Conservation (phyloP, 2,888 invertebrate species). For the Leuctra nigra region DNA sequence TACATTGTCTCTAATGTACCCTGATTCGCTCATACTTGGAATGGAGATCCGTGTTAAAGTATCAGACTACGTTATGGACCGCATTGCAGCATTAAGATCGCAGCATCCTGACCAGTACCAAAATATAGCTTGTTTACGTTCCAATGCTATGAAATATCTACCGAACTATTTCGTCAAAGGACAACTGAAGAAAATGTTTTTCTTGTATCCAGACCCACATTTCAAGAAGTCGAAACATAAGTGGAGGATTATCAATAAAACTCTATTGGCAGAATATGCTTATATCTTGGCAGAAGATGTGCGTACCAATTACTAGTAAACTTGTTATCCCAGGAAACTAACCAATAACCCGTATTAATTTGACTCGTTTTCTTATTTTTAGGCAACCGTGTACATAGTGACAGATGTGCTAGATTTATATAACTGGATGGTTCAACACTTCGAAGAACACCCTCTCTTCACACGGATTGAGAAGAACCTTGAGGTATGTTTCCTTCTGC, state of each 20-base stretch:
- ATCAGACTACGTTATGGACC: conserved; percentile 94
- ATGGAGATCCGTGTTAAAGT: conserved; percentile 98
- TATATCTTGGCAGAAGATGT: conserved; percentile 82
- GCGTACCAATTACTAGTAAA: conserved; percentile 35
- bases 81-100: conserved; percentile 77
- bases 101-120: conserved; percentile 70
- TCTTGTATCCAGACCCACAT: conserved; percentile 98
- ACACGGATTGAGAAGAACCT: conserved; percentile 63
- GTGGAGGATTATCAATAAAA: conserved; percentile 95
- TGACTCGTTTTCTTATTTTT: conserved; percentile 33
- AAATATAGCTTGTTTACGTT: conserved; percentile 91
- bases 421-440: conserved; percentile 94
- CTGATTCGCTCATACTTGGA: conserved; percentile 81
- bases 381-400: conserved; percentile 91
- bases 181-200: conserved; percentile 96
- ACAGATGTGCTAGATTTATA: conserved; percentile 97
- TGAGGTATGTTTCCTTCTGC: conserved; percentile 28
- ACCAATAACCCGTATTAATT: not conserved
- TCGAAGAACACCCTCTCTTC: conserved; percentile 86
- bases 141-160: conserved; percentile 99
- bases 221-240: conserved; percentile 99
- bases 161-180: conserved; percentile 95
- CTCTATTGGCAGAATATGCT: conserved; percentile 93
- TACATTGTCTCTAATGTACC: conserved; percentile 86
- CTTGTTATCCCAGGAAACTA: not conserved